Percentiles rank a stretch among this genome's conserved stretches.
Conservation (phyloP, 1,140 invertebrate species). For the Drosophila busckii region DNA sequence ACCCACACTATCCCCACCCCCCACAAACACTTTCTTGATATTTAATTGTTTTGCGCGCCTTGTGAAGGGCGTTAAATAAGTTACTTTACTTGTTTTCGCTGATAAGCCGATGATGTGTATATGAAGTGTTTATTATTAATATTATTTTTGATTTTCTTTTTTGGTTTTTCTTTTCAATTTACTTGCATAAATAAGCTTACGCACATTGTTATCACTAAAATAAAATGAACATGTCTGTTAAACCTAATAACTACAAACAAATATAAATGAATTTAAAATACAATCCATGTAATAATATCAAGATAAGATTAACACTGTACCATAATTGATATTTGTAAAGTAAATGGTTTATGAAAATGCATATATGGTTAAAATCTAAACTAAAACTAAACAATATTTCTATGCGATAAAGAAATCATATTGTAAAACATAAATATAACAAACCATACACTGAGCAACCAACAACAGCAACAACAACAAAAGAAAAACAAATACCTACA, state of each 20-base stretch:
- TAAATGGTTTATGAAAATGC: conserved; percentile 62
- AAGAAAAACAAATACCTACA: conserved; percentile 25
- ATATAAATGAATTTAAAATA: conserved; percentile 18
- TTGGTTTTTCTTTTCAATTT: conserved; percentile 12
- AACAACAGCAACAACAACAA: conserved; percentile 22
- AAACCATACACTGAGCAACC: conserved; percentile 49
- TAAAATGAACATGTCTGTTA: conserved; percentile 26
- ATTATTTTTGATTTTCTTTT: conserved; percentile 9
- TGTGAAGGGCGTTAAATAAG: conserved; percentile 29
- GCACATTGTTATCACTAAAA: conserved; percentile 46
- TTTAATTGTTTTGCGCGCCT: conserved; percentile 19
- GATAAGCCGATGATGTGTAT: no score
- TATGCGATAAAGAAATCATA: conserved; percentile 62
- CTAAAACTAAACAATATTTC: conserved; percentile 64
- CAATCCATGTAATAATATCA: background rate
- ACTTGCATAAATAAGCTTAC: conserved; percentile 36
- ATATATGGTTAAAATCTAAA: conserved; percentile 66
- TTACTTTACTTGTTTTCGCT: conserved; percentile 17
- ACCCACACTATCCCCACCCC: no score
- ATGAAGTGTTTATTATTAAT: conserved; percentile 12
- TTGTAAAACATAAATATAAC: conserved; percentile 33
- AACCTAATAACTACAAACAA: conserved; percentile 13
- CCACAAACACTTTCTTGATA: conserved; percentile 1
- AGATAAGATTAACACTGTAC: conserved; percentile 48
- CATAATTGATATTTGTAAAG: conserved; percentile 73